Base-by-base conservation (phyloP, 2,888 invertebrate genomes). In the Poecilus cupreus region DNA sequence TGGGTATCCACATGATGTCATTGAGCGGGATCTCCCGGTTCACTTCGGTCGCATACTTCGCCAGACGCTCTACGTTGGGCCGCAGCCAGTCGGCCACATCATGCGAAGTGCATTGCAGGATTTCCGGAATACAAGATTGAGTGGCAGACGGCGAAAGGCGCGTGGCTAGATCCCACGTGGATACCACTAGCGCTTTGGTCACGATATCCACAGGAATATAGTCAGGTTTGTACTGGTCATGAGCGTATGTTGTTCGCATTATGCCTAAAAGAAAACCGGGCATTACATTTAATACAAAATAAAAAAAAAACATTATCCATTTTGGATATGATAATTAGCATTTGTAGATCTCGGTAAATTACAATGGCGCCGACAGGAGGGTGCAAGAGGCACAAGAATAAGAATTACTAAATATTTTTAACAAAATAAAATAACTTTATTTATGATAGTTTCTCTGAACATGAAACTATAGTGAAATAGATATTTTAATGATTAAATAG, bases 151-250 rank as follows among this genome's bases (percentile, higher is more conserved):
- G 18, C 16, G 6, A 1, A 13, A 18, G 16, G 1, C 72, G 72
- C 5, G 5, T 11, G 3, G 60, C 74, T 11, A 81, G 4, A 76
- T 93, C 90, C 93, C 95, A 96, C 0, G 93, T 92, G 0, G 94
- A 92, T 0, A 92, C 90, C 3, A 97, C 90, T 87, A 96, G 91
- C 37, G 92, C 91, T 87, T 94, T 96, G 43, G 94, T 93, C 0
- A 94, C 93, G 0, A 95, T 86, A 86, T 97, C 97, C 0, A 96
- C 96, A 0, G 97, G 96, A 68, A 97, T 93, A 82, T 94, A 95
- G 87, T 97, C 97, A 0, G 94, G 91, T 3, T 91, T 89, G 0
- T 93, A 87, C 0, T 92, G 87, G 0, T 92, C 90, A 79, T 94
- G 91, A 0, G 92, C 92, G 84, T 93, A 92, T 83, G 94, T 86